Evolutionary conservation across 2,113 vertebrate genomes (phyloP).

Genomic region (Noctilio leporinus): DNA sequence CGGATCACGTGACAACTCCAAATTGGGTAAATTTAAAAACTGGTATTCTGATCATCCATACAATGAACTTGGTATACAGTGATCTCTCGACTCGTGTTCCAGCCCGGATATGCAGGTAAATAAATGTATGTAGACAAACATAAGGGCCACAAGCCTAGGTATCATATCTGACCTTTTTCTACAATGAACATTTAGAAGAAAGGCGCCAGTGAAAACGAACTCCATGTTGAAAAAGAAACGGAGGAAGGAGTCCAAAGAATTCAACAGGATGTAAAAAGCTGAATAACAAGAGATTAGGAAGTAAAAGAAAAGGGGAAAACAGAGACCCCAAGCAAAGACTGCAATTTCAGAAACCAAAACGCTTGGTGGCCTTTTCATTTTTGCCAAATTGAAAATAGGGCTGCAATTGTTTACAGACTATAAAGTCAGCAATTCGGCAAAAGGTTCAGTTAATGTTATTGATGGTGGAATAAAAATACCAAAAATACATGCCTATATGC

Average conservation of each 20-base stretch:
- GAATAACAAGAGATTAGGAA: not conserved
- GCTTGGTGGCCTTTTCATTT: not conserved
- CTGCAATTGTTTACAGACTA: not conserved
- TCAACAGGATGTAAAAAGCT: not conserved
- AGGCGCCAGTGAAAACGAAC: not conserved
- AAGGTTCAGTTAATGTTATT: constrained; percentile 17
- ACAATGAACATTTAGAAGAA: not conserved
- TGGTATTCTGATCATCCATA: not conserved
- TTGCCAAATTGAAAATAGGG: not conserved
- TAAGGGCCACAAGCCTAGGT: not conserved
- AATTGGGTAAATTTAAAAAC: not conserved
- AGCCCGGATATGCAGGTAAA: not conserved
- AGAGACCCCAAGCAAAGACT: not conserved
- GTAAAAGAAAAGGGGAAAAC: not conserved
- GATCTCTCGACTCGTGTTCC: not conserved
- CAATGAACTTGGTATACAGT: not conserved
- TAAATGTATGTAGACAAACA: not conserved
- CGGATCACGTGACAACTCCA: not conserved
- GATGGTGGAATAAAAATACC: not conserved
- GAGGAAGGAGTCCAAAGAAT: not conserved
- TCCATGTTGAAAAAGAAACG: not conserved
- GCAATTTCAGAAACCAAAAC: not conserved
- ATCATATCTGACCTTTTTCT: not conserved
- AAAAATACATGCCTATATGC: not conserved
- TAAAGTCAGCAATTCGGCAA: not conserved